Evolutionary conservation across 2,797 vertebrate genomes (phyloP), one percentile per base, ranked within the genome.

Genomic region (Synaphobranchus kaupii): DNA sequence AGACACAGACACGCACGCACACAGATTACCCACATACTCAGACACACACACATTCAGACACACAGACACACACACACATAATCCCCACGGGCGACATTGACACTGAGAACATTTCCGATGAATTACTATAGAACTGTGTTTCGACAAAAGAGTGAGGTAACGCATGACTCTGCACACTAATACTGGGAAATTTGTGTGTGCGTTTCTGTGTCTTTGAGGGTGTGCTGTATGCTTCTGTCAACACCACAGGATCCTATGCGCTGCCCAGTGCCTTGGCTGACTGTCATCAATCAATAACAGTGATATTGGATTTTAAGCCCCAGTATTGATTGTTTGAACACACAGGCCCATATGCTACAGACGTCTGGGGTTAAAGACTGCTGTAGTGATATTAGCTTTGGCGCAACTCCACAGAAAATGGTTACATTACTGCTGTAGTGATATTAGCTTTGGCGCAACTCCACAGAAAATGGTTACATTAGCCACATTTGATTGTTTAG

Each of bases 261-360:
- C 22, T 85, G 88, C 89, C 92, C 89, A 92, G 89, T 89, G 86
- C 83, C 81, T 58, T 56, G 12, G 63, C 3, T n/a, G 39, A 66
- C 86, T 89, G 86, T 50, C 83, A 68, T 39, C n/a, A 86, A 93
- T 94, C 93, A 90, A 94, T 93, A 71, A 54, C 84, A 87, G 84
- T 3, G 28, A 86, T 80, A n/a, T 12, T 68, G 63, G 5, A 68
- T 28, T 68, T 68, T n/a, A 68, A 68, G 63, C 63, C n/a, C 76
- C 85, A 89, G 60, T 83, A 88, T 52, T 78, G 15, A 85, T 63
- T 50, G 25, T 81, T n/a, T 48, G 76, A 80, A 48, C 39, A 80
- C 76, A 80, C 44, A 80, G 44, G 44, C 39, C 7, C 76, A 47
- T 7, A 81, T 25, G 78, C 47, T 81, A 50, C 28, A 48, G 78